Base-by-base conservation (phyloP, 2,797 vertebrate genomes). In the Huso huso region DNA sequence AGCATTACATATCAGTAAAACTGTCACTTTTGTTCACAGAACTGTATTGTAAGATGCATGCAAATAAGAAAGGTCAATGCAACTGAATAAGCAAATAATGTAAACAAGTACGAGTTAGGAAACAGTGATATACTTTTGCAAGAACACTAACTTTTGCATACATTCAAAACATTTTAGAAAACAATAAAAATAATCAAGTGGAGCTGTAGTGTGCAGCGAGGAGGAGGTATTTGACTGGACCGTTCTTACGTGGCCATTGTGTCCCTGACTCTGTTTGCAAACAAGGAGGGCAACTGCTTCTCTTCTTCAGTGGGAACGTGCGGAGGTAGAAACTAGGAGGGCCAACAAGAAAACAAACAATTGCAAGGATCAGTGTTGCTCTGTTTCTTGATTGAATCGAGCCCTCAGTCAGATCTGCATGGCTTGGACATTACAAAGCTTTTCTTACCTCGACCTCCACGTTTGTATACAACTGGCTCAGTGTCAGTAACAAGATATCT, bases 401-500 rank as follows among this genome's bases (percentile, higher is more conserved):
- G 10, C 11, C 68, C 68, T 75, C 61, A 61, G 63, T 71, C 64
- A 69, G 9, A 37, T 6, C 13, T 4, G 6, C 7, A 48, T 49
- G 48, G 11, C 49, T 51, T 64, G 50, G 37, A 37, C 37, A 48
- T 66, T 8, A 11, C 13, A 58, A 8, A 63, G n/a, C 10, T 51
- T 51, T 51, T 69, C 81, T 89, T 88, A 98, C 97, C 94, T 99
- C 96, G 48, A 99, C 89, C 84, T 96, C 94, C 10, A 98, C 88
- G n/a, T 87, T 95, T 37, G 95, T 98, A 82, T 88, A 94, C 12
- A 89, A 79, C 83, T 99, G 95, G 78, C 90, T 91, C 66, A 95
- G 72, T 0, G 97, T 99, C 59, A 97, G 89, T 9, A 93, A 48
- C 8, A 93, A 85, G 1, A 95, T 79, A 4, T 84, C 91, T 74